phyloP scores from a whole-genome alignment of 2,797 vertebrate species.

The Chloroceryle inda region DNA sequence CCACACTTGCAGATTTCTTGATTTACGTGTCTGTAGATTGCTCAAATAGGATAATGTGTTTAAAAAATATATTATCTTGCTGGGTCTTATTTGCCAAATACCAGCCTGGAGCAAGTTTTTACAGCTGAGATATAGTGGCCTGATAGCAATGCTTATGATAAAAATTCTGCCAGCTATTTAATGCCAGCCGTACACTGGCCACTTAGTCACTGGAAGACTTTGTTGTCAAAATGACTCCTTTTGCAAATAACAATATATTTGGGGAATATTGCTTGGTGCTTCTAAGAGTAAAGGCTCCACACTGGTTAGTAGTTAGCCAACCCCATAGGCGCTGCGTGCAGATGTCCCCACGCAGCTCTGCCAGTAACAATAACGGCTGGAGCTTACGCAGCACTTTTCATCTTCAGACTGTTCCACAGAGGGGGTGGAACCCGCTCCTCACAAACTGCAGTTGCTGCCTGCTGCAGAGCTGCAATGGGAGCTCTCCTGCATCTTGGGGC shows the following conservation, averaged over 20 bases:
- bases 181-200: neutral
- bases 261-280: neutral
- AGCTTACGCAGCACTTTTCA: neutral
- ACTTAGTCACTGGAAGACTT: neutral
- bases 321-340: neutral
- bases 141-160: neutral
- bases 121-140: neutral
- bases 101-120: neutral
- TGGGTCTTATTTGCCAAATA: constrained; percentile 28
- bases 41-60: neutral
- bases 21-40: neutral
- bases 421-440: neutral
- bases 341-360: neutral
- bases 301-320: neutral
- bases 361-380: neutral
- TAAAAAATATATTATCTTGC: constrained; percentile 2
- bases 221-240: neutral
- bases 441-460: neutral
- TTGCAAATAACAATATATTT: neutral
- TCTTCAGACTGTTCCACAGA: neutral
- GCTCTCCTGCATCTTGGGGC: neutral
- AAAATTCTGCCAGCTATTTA: neutral
- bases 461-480: neutral
- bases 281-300: neutral
- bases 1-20: neutral